These are phyloP conservation scores for Dolichoris vasculosae DNA, from an alignment of 1,140 invertebrate genomes.

Conservation along the genomic window DNA sequence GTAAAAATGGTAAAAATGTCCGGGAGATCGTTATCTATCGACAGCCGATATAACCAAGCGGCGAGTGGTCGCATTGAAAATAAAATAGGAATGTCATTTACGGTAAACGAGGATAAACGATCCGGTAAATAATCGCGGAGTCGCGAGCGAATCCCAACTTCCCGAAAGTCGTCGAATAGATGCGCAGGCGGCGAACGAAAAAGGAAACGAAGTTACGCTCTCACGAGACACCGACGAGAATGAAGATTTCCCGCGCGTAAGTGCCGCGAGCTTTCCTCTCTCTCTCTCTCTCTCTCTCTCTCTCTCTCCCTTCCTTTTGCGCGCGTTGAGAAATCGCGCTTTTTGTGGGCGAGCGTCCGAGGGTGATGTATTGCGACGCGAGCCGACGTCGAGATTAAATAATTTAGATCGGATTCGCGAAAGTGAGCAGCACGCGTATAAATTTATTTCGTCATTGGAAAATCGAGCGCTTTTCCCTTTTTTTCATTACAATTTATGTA, in stretches of 20 bases:
- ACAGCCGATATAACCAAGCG: neutral
- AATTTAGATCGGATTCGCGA: constrained; percentile 13
- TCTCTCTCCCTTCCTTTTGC: neutral
- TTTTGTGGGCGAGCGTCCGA: neutral
- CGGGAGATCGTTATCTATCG: neutral
- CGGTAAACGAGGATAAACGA: neutral
- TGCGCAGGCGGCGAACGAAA: neutral
- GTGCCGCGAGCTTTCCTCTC: neutral
- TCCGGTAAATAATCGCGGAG: neutral
- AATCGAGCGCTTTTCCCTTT: neutral
- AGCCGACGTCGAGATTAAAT: neutral
- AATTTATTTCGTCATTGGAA: neutral
- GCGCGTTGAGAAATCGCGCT: neutral
- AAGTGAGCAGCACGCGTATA: neutral
- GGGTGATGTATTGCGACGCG: neutral
- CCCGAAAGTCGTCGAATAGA: neutral
- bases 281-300: neutral
- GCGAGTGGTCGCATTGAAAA: neutral
- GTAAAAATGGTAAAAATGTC: neutral
- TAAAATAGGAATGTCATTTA: neutral
- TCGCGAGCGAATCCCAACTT: neutral
- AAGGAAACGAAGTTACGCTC: neutral
- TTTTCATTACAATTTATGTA: neutral
- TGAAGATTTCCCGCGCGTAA: constrained; percentile 3
- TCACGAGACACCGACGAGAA: neutral